Evolutionary conservation across 2,888 invertebrate genomes (phyloP).

Genomic region (Drosophila mettleri): DNA sequence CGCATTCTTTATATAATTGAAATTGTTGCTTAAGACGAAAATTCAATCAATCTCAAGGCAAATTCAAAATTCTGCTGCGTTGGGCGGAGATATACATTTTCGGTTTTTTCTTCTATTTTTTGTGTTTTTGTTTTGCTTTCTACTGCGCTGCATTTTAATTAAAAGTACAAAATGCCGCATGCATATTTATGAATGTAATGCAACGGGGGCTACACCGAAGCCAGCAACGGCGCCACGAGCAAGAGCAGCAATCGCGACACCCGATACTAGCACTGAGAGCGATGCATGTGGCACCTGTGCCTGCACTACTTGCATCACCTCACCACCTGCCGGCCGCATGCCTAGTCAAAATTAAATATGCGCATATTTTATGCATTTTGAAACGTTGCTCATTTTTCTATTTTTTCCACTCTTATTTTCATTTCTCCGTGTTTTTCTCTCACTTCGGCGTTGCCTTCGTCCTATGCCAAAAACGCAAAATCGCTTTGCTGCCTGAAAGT

Average conservation of each 20-base stretch:
- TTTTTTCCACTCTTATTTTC: conserved; percentile 29
- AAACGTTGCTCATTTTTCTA: conserved; percentile 65
- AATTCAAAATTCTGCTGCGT: conserved; percentile 52
- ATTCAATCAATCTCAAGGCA: conserved; percentile 73
- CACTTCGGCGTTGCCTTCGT: conserved; percentile 44
- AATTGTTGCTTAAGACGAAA: conserved; percentile 51
- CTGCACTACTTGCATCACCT: conserved; percentile 32
- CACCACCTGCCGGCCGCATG: conserved; percentile 60
- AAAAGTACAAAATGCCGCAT: conserved; percentile 72
- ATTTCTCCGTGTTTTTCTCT: conserved; percentile 19
- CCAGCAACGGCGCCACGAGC: conserved; percentile 4
- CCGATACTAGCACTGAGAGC: conserved; percentile 15
- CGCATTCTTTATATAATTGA: conserved; percentile 71
- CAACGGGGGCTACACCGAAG: conserved; percentile 41
- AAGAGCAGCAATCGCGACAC: conserved; percentile 20
- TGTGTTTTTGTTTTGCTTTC: conserved; percentile 11
- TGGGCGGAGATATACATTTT: conserved; percentile 10
- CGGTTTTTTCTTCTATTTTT: conserved; percentile 15
- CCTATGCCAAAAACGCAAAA: conserved; percentile 72
- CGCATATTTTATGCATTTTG: conserved; percentile 80
- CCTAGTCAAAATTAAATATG: conserved; percentile 79
- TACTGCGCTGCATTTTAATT: conserved; percentile 74
- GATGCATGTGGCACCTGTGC: conserved; percentile 24
- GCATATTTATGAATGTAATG: conserved; percentile 78
- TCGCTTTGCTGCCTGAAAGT: conserved; percentile 78